Evolutionary conservation across 2,888 invertebrate species (phyloP).

Genomic region (Acrocera orbiculus): DNA sequence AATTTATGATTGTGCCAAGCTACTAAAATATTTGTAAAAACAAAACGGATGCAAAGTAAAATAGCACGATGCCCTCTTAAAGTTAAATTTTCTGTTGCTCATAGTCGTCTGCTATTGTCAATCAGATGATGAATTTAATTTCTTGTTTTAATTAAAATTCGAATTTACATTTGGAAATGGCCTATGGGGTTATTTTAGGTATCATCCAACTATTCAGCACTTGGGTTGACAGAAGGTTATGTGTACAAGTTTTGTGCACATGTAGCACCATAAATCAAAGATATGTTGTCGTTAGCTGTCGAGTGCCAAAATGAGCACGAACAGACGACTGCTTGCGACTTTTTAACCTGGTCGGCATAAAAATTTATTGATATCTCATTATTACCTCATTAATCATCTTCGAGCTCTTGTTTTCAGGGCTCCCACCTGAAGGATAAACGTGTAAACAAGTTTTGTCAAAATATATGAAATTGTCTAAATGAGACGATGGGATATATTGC

Average conservation of each 20-base stretch:
- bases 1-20: too few relatives aligned
- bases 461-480: conserved; percentile 1
- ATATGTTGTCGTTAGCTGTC: conserved; percentile 2
- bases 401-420: neutral
- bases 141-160: conserved; percentile 9
- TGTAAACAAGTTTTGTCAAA: conserved; percentile 8
- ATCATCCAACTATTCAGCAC: conserved; percentile 1
- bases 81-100: too few relatives aligned
- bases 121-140: conserved; percentile 11
- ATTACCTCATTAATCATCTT: conserved; percentile 9
- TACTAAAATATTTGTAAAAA: too few relatives aligned
- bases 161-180: conserved; percentile 7
- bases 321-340: neutral
- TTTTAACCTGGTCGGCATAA: neutral
- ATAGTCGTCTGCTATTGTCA: conserved; percentile 12
- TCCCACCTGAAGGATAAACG: conserved; percentile 5
- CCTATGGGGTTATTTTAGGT: conserved; percentile 7
- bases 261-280: conserved; percentile 9
- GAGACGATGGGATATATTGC: conserved; percentile 3
- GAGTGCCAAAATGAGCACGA: conserved; percentile 1
- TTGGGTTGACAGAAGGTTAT: conserved; percentile 1
- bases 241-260: conserved; percentile 2
- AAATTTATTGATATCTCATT: conserved; percentile 10
- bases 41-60: too few relatives aligned
- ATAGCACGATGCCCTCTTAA: too few relatives aligned